Evolutionary conservation across 2,888 invertebrate genomes (phyloP).

Genomic region (Taenaris catops): DNA sequence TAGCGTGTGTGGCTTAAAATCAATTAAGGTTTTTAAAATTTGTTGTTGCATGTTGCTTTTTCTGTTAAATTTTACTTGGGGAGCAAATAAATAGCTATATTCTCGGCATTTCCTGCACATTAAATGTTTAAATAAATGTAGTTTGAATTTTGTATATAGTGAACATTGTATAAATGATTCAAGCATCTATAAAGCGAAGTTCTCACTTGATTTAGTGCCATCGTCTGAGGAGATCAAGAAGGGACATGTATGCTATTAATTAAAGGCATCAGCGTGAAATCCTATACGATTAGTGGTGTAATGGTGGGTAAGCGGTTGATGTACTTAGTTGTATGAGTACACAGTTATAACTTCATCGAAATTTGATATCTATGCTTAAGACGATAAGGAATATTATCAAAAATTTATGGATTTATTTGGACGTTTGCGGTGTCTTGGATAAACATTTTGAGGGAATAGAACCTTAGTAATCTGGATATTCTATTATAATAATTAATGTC

Average conservation of each 20-base stretch:
- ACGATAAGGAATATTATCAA: background rate
- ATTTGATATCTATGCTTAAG: constrained; percentile 1
- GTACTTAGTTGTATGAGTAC: constrained; percentile 31
- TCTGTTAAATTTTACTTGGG: too few relatives aligned
- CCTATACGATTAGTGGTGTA: constrained; percentile 66
- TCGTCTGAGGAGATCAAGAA: constrained; percentile 35
- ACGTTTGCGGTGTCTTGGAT: constrained; percentile 8
- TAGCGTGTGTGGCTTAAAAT: too few relatives aligned
- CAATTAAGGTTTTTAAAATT: too few relatives aligned
- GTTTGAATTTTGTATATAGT: too few relatives aligned
- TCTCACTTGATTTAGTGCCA: constrained; percentile 20
- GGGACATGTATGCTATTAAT: constrained; percentile 55
- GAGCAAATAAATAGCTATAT: too few relatives aligned
- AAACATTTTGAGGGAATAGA: constrained; percentile 21
- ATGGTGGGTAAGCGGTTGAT: constrained; percentile 58
- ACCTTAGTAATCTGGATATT: constrained; percentile 2
- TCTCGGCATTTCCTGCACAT: too few relatives aligned
- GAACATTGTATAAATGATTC: constrained; percentile 5
- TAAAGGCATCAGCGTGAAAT: constrained; percentile 61
- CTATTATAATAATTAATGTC: constrained; percentile 9
- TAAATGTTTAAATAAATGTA: too few relatives aligned
- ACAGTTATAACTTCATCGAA: background rate
- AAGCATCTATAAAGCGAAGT: constrained; percentile 13
- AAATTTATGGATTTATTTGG: too few relatives aligned
- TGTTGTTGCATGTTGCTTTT: too few relatives aligned